Evolutionary conservation across 2,888 invertebrate species (phyloP), one percentile per base, ranked within the genome.

Genomic region (Agrochola circellaris): DNA sequence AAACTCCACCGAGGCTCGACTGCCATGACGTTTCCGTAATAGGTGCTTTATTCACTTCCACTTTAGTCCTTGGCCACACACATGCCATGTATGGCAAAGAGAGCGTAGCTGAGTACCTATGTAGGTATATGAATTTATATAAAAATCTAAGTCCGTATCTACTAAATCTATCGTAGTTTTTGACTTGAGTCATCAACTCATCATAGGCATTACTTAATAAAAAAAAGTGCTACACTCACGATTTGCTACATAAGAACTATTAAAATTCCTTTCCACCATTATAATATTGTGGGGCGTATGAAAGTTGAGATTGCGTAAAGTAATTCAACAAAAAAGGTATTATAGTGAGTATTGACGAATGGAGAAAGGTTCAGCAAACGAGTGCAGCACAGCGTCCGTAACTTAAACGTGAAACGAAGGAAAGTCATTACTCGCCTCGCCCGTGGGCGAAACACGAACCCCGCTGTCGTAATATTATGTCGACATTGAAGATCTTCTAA

Each of bases 21-120:
- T 79, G 86, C 81, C 89, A 86, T 88, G 87, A 89, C 88, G 91
- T 91, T 93, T 93, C 94, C 93, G 91, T 91, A 91, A 88, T 90
- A 88, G 88, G 87, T 81, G 75, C 78, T 87, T 88, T 88, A 89
- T 88, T 89, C 89, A 90, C 90, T 91, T 89, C 89, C 89, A 91
- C 89, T 88, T 86, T 82, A 82, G 88, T 89, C 85, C 85, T 87
- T 88, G 81, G 86, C 76, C 73, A 78, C 77, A 68, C 77, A 75
- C 61, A 60, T 23, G 9, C 42, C 65, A 30, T 70, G 66, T 56
- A 82, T 61, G 73, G 34, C 61, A 71, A 62, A 71, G 73, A 69
- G 73, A 73, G 26, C 69, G 68, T 64, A 54, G 34, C 38, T 30
- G 30, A 30, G 30, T 30, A n/a, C n/a, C n/a, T n/a, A n/a, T n/a